A percentile compares a stretch with the other conserved stretches of the same genome.
phyloP scores from a whole-genome alignment of 2,797 vertebrate genomes.

The Ctenopoma kingsleyae region DNA sequence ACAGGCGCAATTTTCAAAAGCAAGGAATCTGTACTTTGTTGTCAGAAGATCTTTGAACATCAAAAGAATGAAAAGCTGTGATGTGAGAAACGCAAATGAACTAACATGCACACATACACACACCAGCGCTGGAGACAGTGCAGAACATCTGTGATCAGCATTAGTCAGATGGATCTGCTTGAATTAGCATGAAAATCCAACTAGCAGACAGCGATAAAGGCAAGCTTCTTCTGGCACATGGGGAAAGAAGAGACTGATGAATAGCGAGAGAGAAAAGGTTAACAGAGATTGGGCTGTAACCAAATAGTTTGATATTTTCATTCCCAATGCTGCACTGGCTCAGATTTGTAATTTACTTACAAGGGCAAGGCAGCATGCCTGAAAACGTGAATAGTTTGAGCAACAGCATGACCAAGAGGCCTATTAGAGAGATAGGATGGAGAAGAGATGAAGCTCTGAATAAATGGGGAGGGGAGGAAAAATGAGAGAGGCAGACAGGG shows the following conservation, averaged over 20 bases:
- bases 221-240: conserved; percentile 32
- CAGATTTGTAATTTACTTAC: conserved; percentile 48
- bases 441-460: conserved; percentile 58
- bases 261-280: conserved; percentile 34
- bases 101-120: conserved; percentile 7
- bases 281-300: conserved; percentile 37
- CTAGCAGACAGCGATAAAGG: conserved; percentile 47
- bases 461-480: conserved; percentile 66
- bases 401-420: conserved; percentile 30
- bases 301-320: conserved; percentile 43
- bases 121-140: conserved; percentile 37
- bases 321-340: conserved; percentile 22
- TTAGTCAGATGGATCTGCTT: conserved; percentile 64
- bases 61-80: conserved; percentile 48
- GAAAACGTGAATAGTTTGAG: conserved; percentile 43
- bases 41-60: conserved; percentile 43
- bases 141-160: conserved; percentile 68
- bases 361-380: conserved; percentile 21
- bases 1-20: conserved; percentile 39
- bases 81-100: conserved; percentile 32
- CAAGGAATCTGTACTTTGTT: conserved; percentile 30
- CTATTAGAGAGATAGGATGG: conserved; percentile 51
- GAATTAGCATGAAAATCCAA: conserved; percentile 71
- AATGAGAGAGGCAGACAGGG: conserved; percentile 71
- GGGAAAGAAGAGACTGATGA: conserved; percentile 28